A percentile compares a stretch with the other conserved stretches of the same genome.
These are phyloP conservation scores for Campoletis sonorensis DNA, from an alignment of 1,140 invertebrate species.

Conservation along the genomic window DNA sequence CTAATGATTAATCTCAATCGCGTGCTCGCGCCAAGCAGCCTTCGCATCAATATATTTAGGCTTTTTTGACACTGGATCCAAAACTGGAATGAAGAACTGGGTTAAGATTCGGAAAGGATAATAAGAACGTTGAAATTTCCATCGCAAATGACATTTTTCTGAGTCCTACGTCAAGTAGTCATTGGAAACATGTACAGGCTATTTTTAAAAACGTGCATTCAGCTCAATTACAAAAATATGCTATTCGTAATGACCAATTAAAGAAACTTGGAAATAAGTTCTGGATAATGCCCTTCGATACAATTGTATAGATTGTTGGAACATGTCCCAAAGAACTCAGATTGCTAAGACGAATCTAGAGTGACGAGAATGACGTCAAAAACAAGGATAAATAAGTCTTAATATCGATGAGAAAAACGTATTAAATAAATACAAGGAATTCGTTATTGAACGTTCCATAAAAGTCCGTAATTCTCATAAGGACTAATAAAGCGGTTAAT, in stretches of 20 bases:
- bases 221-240: neutral
- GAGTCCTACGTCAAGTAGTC: neutral
- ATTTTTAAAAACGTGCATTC: neutral
- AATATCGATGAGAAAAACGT: neutral
- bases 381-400: neutral
- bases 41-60: neutral
- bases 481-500: slow-evolving; percentile 1
- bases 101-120: neutral
- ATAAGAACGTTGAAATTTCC: too few relatives aligned
- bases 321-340: neutral
- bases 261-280: neutral
- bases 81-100: neutral
- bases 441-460: neutral
- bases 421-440: slow-evolving; percentile 11
- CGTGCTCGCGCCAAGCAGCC: neutral
- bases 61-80: neutral
- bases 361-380: neutral
- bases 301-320: neutral
- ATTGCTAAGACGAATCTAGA: neutral
- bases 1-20: neutral
- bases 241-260: neutral
- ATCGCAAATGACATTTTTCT: too few relatives aligned
- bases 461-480: neutral
- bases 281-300: slow-evolving; percentile 10
- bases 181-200: neutral